Conservation (phyloP, 2,888 invertebrate species). For the Pollenia griseotomentosa region DNA sequence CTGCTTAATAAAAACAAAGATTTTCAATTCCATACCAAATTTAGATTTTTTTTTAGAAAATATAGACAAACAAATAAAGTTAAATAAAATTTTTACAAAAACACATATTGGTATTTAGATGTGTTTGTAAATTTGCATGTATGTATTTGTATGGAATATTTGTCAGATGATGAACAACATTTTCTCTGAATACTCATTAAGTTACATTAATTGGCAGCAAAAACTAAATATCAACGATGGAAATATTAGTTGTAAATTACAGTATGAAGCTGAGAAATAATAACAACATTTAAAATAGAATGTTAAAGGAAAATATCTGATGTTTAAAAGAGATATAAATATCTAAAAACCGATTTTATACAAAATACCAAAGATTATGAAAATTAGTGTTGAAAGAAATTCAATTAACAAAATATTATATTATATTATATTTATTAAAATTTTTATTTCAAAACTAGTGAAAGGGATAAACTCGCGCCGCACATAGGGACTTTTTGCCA, state of each 20-base stretch:
- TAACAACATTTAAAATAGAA: neutral
- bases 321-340: too few relatives aligned
- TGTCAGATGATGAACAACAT: slow-evolving; percentile 48
- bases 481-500: too few relatives aligned
- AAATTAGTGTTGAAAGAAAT: too few relatives aligned
- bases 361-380: too few relatives aligned
- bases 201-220: slow-evolving; percentile 57
- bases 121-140: neutral
- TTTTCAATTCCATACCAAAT: neutral
- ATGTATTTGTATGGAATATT: slow-evolving; percentile 40
- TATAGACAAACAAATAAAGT: slow-evolving; percentile 12
- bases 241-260: slow-evolving; percentile 18
- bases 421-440: neutral
- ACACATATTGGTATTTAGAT: neutral
- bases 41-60: neutral
- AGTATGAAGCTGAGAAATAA: neutral
- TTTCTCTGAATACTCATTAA: slow-evolving; percentile 51
- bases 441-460: too few relatives aligned
- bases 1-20: neutral
- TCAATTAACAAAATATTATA: too few relatives aligned
- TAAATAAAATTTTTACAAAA: neutral
- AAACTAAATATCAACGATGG: slow-evolving; percentile 26
- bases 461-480: too few relatives aligned
- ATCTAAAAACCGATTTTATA: too few relatives aligned
- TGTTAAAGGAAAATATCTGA: too few relatives aligned